Evolutionary conservation across 2,113 vertebrate species (phyloP).

Genomic region (Meriones unguiculatus): DNA sequence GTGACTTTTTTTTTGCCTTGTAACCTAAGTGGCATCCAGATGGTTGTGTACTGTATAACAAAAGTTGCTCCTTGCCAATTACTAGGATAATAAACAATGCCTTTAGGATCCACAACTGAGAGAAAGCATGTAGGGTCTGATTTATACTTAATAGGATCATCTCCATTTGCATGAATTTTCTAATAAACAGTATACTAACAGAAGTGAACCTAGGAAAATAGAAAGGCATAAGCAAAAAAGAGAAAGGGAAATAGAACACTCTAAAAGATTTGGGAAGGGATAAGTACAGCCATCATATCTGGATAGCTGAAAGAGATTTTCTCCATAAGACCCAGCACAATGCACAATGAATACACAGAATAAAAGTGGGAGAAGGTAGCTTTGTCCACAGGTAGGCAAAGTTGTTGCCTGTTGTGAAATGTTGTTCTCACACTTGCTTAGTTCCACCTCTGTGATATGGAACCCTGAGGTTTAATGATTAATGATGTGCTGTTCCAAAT

Average conservation of each 20-base stretch:
- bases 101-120: neutral
- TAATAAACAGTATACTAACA: neutral
- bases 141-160: neutral
- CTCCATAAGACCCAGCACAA: neutral
- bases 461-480: neutral
- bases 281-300: neutral
- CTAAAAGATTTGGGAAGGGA: neutral
- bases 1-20: neutral
- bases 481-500: neutral
- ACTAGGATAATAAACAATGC: neutral
- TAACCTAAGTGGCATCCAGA: neutral
- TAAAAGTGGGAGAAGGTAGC: neutral
- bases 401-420: neutral
- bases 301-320: neutral
- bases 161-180: neutral
- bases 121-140: neutral
- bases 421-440: neutral
- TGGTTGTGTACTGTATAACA: neutral
- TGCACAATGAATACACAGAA: neutral
- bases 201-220: neutral
- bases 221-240: neutral
- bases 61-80: rapidly evolving
- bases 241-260: too few species aligned
- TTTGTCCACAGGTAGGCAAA: neutral
- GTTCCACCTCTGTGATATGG: neutral